Base-by-base conservation (phyloP, 1,140 invertebrate genomes). In the Varroa destructor region DNA sequence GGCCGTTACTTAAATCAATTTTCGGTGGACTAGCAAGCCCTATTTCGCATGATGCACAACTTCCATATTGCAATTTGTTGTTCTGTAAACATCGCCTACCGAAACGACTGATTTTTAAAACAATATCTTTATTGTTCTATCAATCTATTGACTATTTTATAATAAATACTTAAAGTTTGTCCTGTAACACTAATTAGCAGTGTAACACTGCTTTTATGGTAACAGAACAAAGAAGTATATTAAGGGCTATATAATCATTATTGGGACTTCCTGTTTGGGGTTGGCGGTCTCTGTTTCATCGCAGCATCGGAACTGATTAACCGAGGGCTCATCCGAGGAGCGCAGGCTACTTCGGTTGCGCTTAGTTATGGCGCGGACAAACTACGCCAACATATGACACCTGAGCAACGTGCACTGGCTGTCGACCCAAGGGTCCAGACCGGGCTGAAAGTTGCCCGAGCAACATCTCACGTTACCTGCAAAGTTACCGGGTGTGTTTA, bases 291-390 rank as follows among this genome's bases (percentile, higher is more conserved):
- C 25, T n/a, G n/a, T 71, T 4, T 36, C 42, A 40, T 8, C 2
- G 56, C 74, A 84, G 86, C 86, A 74, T 86, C 86, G 43, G 84
- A 84, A 75, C 84, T 82, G 75, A 78, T 88, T 58, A 84, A 86
- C 0, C 82, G 83, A 75, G 86, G 86, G 71, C 75, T 88, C 25
- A 80, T 84, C 2, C 84, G 82, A 75, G 86, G 86, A 10, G 86
- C 86, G 5, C 82, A 85, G 75, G 85, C 86, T 75, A 83, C 84
- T 1, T 82, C 85, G 12, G 79, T 84, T 43, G 78, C 85, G 6
- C 79, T 88, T 72, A 82, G 84, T 67, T 80, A 79, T 71, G 83
- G 83, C 4, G 86, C 87, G 2, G 82, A 83, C 0, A 85, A 84
- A 75, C 75, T 88, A 4, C 82, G 85, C 36, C 80, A 82, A 1